Base-by-base conservation (phyloP, 2,888 invertebrate genomes). In the Acholoe squamosa region DNA sequence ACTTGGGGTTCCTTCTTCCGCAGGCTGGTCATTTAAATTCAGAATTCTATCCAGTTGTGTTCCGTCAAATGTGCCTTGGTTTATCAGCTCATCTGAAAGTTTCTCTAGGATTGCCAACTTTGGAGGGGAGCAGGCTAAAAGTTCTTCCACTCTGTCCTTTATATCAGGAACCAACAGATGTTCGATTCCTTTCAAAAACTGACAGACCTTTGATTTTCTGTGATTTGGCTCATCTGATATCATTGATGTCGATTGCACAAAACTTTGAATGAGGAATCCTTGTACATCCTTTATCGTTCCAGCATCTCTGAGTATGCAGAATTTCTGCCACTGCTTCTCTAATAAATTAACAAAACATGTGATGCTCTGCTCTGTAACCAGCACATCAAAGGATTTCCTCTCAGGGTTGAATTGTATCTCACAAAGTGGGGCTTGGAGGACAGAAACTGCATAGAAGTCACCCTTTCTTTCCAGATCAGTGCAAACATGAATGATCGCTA, bases 361-460 rank as follows among this genome's bases (percentile, higher is more conserved):
- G 14, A 76, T 5, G 25, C 16, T 76, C 28, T 76, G 25, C 25
- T 76, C 76, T 31, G 12, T 76, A 5, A 76, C 25, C 3, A 76
- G 76, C 28, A 76, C 76, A 76, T 76, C 76, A 76, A 76, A 76
- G 31, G 28, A 25, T 31, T 76, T 76, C 31, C 25, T 25, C 16
- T 25, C 12, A 28, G 76, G 7, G 31, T n/a, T 76, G 28, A 76
- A 76, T 7, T 22, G 16, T 31, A 76, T 0, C 19, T 25, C 31
- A 14, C 31, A 28, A 16, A 76, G 76, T 7, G 31, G 1, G 16
- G 76, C 19, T 76, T 25, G 31, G 5, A 76, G 31, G 5, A 76
- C 28, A 31, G 25, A 76, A 25, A 76, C 14, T 31, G 19, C 76
- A 76, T 76, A 76, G 14, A 28, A 28, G 19, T 76, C 25, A 25